Percentiles rank a stretch among this genome's conserved stretches.
Conservation (phyloP, 2,888 invertebrate species). For the Patella ulyssiponensis region DNA sequence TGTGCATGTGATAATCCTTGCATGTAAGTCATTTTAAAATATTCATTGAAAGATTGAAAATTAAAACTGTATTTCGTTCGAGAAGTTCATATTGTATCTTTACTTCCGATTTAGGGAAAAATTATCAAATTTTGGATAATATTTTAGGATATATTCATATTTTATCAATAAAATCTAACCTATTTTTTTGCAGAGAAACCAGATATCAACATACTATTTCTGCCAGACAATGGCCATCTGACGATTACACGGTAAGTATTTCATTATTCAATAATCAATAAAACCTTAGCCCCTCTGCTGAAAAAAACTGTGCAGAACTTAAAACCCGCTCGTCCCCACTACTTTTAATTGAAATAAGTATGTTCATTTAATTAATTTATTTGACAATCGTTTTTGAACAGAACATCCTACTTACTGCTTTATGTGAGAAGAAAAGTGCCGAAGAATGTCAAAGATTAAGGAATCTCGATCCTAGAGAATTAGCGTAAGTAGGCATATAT, state of each 20-base stretch:
- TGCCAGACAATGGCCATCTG: constrained; percentile 42
- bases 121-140: no score
- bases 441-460: constrained; percentile 10
- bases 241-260: constrained; percentile 39
- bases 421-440: not conserved
- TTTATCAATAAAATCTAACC: no score
- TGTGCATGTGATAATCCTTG: constrained; percentile 38
- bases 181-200: constrained; percentile 33
- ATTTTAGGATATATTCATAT: no score
- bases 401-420: constrained; percentile 7
- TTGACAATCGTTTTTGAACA: not conserved
- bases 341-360: no score
- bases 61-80: not conserved
- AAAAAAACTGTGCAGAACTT: no score
- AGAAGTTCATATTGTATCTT: no score
- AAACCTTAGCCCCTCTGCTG: not conserved
- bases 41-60: not conserved
- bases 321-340: no score
- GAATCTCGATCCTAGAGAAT: not conserved
- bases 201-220: constrained; percentile 43
- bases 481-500: not conserved
- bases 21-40: constrained; percentile 23
- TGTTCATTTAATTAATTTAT: no score
- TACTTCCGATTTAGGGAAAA: no score
- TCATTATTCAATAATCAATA: not conserved